Evolutionary conservation across 92 coral and sea anemone genomes (phyloP), one percentile per base, ranked within the genome.

Genomic region (Phymanthus crucifer): DNA sequence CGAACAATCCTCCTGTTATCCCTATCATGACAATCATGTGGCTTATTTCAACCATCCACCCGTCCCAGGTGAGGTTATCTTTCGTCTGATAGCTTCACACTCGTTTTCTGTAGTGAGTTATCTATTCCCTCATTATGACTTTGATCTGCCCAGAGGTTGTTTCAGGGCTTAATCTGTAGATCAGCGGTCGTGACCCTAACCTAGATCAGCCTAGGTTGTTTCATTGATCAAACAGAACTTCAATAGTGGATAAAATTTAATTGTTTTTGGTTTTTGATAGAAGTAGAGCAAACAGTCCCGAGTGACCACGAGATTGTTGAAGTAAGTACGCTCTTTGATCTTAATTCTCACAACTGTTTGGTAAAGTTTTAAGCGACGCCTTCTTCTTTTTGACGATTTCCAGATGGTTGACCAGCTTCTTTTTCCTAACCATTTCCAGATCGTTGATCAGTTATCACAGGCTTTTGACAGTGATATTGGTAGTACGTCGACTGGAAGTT

Each of bases 271-370:
- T 61, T 23, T 11, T 61, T 61, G 34, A 61, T 61, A 80, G 84
- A 80, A 71, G 84, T 80, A 29, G 77, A 70, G 40, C 84, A 80
- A 80, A 57, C 84, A 80, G 84, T 80, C 36, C 84, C 84, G 66
- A 83, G 85, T n/a, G 92, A 86, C 26, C 76, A 70, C 50, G 80
- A 84, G 52, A 88, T 88, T n/a, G 92, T 88, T 19, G 80, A 75
- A 78, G 92, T 88, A 81, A 84, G 91, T 77, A 12, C 52, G n/a
- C 23, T 11, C 8, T 34, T 9, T 19, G 11, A 29, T 61, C 17
- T 61, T n/a, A n/a, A n/a, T 2, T 12, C 16, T 24, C 5, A 16
- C 35, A n/a, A 24, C 29, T 12, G 13, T 27, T 27, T 29, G n/a
- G 32, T 24, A 54, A 10, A 21, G 0, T 6, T 21, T 54, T 21